phyloP scores from a whole-genome alignment of 2,113 vertebrate genomes.

The Gallinago undulata region DNA sequence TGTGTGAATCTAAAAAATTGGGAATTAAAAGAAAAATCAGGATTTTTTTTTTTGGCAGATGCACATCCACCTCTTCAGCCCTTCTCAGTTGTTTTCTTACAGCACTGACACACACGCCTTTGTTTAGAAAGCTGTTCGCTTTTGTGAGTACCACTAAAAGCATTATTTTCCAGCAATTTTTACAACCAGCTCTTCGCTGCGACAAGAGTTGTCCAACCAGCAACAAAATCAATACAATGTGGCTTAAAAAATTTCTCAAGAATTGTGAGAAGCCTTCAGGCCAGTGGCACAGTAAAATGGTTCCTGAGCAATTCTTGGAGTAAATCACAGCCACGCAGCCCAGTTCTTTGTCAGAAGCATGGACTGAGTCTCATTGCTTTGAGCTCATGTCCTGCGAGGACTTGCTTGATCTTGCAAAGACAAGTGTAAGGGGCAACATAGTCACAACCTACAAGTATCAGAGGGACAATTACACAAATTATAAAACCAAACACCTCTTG shows the following conservation, averaged over 20 bases:
- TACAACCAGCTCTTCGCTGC: neutral
- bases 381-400: neutral
- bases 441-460: neutral
- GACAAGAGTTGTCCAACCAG: neutral
- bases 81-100: neutral
- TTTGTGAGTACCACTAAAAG: neutral
- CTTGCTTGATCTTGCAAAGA: neutral
- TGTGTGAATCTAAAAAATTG: fast-evolving
- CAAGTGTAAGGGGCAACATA: neutral
- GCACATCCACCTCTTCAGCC: neutral
- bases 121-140: neutral
- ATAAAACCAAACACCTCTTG: neutral
- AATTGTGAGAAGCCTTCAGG: neutral
- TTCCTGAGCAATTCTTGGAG: neutral
- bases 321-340: neutral
- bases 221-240: neutral
- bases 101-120: neutral
- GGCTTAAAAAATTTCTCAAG: neutral
- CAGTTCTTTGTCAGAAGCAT: neutral
- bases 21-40: neutral
- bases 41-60: neutral
- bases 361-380: neutral
- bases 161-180: neutral
- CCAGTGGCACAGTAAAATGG: neutral
- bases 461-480: neutral